A percentile compares a stretch with the other conserved stretches of the same genome.
Conservation (phyloP, 2,888 invertebrate genomes). For the Callyntrura sp. region DNA sequence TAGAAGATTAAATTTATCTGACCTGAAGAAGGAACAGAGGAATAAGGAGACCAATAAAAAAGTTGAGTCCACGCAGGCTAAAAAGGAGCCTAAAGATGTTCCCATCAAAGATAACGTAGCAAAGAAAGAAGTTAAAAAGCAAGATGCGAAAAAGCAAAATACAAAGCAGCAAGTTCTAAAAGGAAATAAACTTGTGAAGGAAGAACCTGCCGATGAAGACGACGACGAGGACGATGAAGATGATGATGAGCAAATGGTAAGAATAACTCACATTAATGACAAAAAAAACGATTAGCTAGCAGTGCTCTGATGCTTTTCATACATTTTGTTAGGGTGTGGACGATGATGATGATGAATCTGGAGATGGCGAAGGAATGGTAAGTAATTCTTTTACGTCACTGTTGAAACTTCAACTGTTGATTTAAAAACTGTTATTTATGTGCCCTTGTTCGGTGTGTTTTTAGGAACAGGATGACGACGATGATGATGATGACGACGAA, state of each 20-base stretch:
- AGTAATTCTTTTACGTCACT: too few species aligned
- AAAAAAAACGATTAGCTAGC: too few species aligned
- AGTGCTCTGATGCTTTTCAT: neutral
- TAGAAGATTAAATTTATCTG: slow-evolving; percentile 73
- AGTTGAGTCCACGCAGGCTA: slow-evolving; percentile 13
- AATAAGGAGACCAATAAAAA: neutral
- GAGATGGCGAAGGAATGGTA: slow-evolving; percentile 31
- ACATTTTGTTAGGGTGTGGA: slow-evolving; percentile 54
- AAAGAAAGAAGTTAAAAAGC: slow-evolving; percentile 58
- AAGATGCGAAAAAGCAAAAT: slow-evolving; percentile 73
- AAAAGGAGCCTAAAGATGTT: neutral
- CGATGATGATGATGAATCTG: slow-evolving; percentile 69
- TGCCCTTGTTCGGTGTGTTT: too few species aligned
- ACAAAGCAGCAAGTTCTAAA: slow-evolving; percentile 18
- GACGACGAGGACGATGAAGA: slow-evolving; percentile 79
- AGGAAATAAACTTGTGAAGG: slow-evolving; percentile 25
- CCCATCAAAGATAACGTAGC: neutral
- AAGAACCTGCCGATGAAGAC: slow-evolving; percentile 45
- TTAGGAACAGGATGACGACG: neutral
- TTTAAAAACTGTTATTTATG: too few species aligned
- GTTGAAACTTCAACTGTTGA: too few species aligned
- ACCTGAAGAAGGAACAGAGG: slow-evolving; percentile 53
- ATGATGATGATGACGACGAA: slow-evolving; percentile 74
- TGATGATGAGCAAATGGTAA: slow-evolving; percentile 59
- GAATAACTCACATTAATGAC: too few species aligned